Evolutionary conservation across 1,140 invertebrate species (phyloP).

Genomic region (Pissodes strobi): DNA sequence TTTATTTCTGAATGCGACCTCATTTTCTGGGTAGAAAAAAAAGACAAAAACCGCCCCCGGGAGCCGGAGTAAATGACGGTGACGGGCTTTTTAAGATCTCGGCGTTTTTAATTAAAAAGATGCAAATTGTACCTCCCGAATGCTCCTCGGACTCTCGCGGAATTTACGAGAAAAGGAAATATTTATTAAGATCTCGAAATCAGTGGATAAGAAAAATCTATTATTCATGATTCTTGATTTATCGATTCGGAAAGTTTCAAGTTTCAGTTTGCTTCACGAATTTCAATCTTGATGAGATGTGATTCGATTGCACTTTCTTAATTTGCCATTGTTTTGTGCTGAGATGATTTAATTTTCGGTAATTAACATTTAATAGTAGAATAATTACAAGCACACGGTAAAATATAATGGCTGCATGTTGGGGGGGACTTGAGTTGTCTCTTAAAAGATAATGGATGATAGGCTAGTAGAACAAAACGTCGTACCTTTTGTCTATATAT

Average conservation of each 20-base stretch:
- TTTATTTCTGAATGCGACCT: constrained; percentile 17
- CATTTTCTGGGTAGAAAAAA: constrained; percentile 11
- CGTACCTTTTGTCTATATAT: too few relatives aligned
- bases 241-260: constrained; percentile 2
- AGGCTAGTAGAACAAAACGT: too few relatives aligned
- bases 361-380: too few relatives aligned
- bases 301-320: too few relatives aligned
- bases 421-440: too few relatives aligned
- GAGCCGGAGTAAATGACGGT: constrained; percentile 14
- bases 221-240: constrained; percentile 22
- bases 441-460: too few relatives aligned
- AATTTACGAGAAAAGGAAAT: constrained; percentile 13
- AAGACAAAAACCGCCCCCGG: constrained; percentile 3
- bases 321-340: too few relatives aligned
- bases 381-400: too few relatives aligned
- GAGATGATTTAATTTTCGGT: too few relatives aligned
- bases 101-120: constrained; percentile 23
- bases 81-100: constrained; percentile 12
- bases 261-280: neutral
- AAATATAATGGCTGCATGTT: too few relatives aligned
- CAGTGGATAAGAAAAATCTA: constrained; percentile 4
- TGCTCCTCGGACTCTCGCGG: neutral
- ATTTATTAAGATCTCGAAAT: constrained; percentile 22
- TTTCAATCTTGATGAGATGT: constrained; percentile 2
- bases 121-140: constrained; percentile 13